Evolutionary conservation across 2,888 invertebrate species (phyloP), one percentile per base, ranked within the genome.

Genomic region (Nomada ferruginata): DNA sequence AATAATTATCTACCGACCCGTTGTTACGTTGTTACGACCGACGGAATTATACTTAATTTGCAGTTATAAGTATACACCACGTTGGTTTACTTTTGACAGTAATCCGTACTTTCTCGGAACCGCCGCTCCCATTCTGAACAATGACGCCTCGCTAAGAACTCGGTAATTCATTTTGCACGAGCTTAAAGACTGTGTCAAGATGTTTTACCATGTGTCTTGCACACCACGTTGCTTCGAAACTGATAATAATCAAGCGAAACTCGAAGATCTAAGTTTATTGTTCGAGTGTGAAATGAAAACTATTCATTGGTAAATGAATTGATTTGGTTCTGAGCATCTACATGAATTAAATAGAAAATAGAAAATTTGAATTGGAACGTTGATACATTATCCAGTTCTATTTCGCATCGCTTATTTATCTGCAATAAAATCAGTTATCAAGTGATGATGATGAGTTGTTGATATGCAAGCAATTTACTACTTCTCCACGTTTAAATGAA

Each of bases 31-130:
- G 76, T 84, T 86, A 86, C 82, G 84, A 63, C 60, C 81, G 83
- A 66, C 83, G 74, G 81, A 85, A 87, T 87, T 87, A 82, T 75
- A 87, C 85, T 83, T 87, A 87, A 87, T 87, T 87, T 79, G 78
- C 74, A 78, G 87, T 75, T 68, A 66, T 87, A 86, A 86, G 80
- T 83, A 81, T 77, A 79, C 74, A 66, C 64, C 55, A 42, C 76
- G 72, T 78, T 71, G 72, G 86, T 85, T 86, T 86, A 79, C 83
- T 85, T 86, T 86, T 86, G 79, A 80, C 87, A 86, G 85, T 82
- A 83, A 86, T 81, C 70, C 78, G 57, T 68, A 72, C 65, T 79
- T 85, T 86, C 85, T 81, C 57, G 76, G 74, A 86, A 86, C 55
- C 63, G 74, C 44, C 74, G 69, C 72, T 65, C 60, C 69, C 69